Base-by-base conservation (phyloP, 2,113 vertebrate genomes). In the Beaufortia kweichowensis region DNA sequence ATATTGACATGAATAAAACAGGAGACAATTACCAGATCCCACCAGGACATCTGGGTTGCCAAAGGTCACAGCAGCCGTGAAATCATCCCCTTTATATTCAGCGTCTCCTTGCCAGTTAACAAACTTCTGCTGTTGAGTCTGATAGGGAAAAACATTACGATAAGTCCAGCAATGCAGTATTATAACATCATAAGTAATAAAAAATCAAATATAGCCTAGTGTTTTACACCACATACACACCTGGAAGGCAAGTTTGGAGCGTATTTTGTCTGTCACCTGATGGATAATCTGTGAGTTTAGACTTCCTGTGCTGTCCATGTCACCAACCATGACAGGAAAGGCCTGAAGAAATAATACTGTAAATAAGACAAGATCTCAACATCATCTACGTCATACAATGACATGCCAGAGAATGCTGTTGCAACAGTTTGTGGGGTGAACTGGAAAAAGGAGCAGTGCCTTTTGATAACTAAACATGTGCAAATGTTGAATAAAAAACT, bases 251-350 rank as follows among this genome's bases (percentile, higher is more conserved):
- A 95, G 61, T 87, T 96, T 96, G 76, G 94, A 94, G 41, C 94
- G 88, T 72, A 96, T 78, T 29, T 87, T 84, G 0, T 76, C 79
- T 26, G 82, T 82, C 75, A 96, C 35, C 87, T 95, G 95, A 81
- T 96, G 94, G 85, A 96, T 96, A 80, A 96, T 82, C 90, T 96
- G 95, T 23, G 94, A 93, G 2, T 95, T 96, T 31, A 96, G 91
- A 85, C 95, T 96, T 59, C 95, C 95, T 0, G 87, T 91, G 84
- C 94, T 95, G 85, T 96, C 95, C 90, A 96, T 92, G 85, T 95
- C 95, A 0, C 95, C 94, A 19, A 96, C 93, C 81, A 96, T 85
- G 72, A 96, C 93, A 0, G 95, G 95, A 74, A 95, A 96, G 0
- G 92, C 92, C 95, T 96, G 24, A 75, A 23, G 60, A 39, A n/a